Conservation (phyloP, 2,113 vertebrate species). For the Psephotus haematonotus region DNA sequence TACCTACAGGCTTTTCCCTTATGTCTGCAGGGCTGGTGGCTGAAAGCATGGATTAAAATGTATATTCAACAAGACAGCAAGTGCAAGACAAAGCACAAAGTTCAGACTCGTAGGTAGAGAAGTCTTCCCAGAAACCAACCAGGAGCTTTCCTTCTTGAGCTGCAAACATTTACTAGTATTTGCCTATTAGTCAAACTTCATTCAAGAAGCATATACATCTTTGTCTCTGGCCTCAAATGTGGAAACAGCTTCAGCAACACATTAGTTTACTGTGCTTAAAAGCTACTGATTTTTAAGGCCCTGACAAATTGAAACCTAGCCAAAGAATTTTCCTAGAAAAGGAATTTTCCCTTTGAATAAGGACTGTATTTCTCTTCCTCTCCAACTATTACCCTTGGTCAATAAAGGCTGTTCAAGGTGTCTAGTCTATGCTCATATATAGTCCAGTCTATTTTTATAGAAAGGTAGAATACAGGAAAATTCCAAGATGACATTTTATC, state of each 20-base stretch:
- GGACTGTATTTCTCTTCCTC: background rate
- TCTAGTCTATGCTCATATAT: background rate
- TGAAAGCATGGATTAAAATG: background rate
- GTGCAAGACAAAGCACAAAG: fast-evolving
- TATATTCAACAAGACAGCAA: background rate
- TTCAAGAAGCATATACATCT: background rate
- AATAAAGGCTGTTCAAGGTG: background rate
- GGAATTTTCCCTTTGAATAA: background rate
- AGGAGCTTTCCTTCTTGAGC: background rate
- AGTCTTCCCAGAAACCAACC: background rate
- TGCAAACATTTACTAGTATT: background rate
- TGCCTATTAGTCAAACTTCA: background rate
- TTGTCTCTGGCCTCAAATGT: background rate
- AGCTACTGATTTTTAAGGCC: background rate
- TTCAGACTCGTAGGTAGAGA: background rate
- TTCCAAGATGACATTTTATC: background rate
- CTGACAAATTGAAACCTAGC: background rate
- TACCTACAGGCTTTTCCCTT: background rate
- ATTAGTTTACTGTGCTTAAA: background rate
- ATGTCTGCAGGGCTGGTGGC: background rate
- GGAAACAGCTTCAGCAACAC: background rate
- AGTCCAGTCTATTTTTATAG: background rate
- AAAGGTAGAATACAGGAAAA: background rate
- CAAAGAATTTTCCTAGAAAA: background rate
- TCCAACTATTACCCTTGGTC: background rate